phyloP scores from a whole-genome alignment of 1,140 invertebrate species.

The Mesaphorura yosii region DNA sequence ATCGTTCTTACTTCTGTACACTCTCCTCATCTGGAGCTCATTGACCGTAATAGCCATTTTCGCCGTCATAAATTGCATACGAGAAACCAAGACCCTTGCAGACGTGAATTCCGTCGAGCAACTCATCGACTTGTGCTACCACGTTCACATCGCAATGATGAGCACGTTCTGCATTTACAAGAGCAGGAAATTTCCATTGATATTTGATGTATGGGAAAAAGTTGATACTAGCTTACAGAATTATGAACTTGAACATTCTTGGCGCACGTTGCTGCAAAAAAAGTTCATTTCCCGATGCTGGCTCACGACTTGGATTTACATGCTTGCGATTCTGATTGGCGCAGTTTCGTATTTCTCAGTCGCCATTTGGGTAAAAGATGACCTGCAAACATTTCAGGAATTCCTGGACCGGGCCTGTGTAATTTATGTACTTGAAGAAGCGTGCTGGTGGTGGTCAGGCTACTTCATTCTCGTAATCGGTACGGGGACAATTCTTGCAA shows the following conservation, averaged over 20 bases:
- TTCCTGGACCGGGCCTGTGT: conserved; percentile 8
- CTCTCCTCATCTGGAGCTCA: background rate
- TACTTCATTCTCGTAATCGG: conserved; percentile 5
- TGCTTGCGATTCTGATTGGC: conserved; percentile 3
- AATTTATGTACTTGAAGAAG: conserved; percentile 12
- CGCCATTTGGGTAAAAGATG: background rate
- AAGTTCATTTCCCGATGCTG: background rate
- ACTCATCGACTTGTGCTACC: conserved; percentile 17
- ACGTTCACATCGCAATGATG: conserved; percentile 11
- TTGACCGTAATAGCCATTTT: conserved; percentile 6
- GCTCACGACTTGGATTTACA: background rate
- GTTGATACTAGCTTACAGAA: background rate
- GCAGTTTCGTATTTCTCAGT: conserved; percentile 13
- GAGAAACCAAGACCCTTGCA: background rate
- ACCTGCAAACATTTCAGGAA: background rate
- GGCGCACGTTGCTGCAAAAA: background rate
- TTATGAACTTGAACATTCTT: background rate
- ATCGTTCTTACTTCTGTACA: background rate
- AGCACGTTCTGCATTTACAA: conserved; percentile 16
- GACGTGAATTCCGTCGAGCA: conserved; percentile 7
- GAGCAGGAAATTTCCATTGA: background rate
- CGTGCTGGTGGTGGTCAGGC: conserved; percentile 3
- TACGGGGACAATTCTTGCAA: too few species aligned
- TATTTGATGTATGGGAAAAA: background rate
- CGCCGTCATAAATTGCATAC: conserved; percentile 6